Conservation (phyloP, 2,888 invertebrate genomes). For the Caenorhabditis sp. region DNA sequence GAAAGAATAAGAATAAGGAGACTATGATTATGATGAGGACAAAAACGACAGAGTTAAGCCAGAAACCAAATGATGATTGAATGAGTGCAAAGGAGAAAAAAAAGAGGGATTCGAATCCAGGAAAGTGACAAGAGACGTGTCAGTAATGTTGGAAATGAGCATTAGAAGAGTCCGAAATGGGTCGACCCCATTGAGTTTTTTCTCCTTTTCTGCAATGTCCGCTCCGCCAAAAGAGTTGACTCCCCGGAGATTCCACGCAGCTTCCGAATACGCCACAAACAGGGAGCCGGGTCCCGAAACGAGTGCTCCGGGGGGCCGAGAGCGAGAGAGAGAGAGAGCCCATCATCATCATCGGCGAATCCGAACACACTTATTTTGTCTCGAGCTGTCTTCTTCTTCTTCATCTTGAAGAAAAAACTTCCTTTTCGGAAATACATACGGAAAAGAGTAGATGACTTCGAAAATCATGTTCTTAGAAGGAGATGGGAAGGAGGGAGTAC, state of each 20-base stretch:
- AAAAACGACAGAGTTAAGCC: conserved; percentile 53
- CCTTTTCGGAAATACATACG: conserved; percentile 57
- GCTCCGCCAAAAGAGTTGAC: conserved; percentile 49
- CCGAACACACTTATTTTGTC: conserved; percentile 64
- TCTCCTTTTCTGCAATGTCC: conserved; percentile 33
- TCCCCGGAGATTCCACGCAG: conserved; percentile 56
- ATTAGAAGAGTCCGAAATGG: conserved; percentile 40
- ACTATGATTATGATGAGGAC: conserved; percentile 20
- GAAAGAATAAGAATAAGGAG: neutral
- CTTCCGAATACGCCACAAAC: conserved; percentile 54
- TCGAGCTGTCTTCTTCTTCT: conserved; percentile 35
- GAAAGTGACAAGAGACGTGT: conserved; percentile 39
- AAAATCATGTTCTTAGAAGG: conserved; percentile 6
- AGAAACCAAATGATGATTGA: conserved; percentile 60
- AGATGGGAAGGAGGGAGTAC: conserved; percentile 11
- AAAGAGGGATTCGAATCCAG: neutral
- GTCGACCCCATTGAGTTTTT: conserved; percentile 35
- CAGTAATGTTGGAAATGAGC: conserved; percentile 51
- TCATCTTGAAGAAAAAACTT: conserved; percentile 44
- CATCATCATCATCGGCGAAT: conserved; percentile 57
- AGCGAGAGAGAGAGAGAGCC: conserved; percentile 34
- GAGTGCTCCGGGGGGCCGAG: conserved; percentile 14
- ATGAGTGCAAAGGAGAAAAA: conserved; percentile 34
- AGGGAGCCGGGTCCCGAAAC: conserved; percentile 25
- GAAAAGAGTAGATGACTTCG: conserved; percentile 42